A percentile compares a stretch with the other conserved stretches of the same genome.
Evolutionary conservation across 2,797 vertebrate genomes (phyloP).

Genomic region (Chaetodon trifasciatus): DNA sequence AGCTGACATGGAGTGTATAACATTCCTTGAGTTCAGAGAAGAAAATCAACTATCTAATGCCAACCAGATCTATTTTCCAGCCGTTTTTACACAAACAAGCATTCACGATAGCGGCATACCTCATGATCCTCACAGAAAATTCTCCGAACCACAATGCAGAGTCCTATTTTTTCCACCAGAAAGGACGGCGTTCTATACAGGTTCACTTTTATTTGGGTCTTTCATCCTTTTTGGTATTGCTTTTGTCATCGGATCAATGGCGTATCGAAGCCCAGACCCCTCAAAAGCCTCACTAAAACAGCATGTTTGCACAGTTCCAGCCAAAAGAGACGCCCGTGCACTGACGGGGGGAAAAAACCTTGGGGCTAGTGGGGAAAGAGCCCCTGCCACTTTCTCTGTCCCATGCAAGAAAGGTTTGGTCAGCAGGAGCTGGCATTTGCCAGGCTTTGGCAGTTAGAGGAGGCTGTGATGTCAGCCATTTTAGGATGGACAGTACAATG

Average conservation of each 20-base stretch:
- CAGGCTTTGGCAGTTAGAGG: constrained; percentile 77
- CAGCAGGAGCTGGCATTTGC: constrained; percentile 84
- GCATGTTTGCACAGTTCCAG: constrained; percentile 82
- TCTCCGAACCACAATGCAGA: constrained; percentile 43
- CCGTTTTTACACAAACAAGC: constrained; percentile 73
- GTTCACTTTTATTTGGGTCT: constrained; percentile 73
- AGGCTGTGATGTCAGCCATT: constrained; percentile 86
- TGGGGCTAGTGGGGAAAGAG: constrained; percentile 66
- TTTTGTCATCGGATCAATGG: constrained; percentile 75
- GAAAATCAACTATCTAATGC: constrained; percentile 77
- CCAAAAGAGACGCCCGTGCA: constrained; percentile 75
- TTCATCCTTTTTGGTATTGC: constrained; percentile 73
- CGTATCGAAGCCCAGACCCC: constrained; percentile 66
- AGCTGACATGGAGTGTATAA: constrained; percentile 79
- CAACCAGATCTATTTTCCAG: constrained; percentile 78
- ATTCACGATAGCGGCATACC: constrained; percentile 58
- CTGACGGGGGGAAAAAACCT: constrained; percentile 54
- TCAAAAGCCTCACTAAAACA: constrained; percentile 78
- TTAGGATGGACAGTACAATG: constrained; percentile 85
- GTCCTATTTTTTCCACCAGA: constrained; percentile 50
- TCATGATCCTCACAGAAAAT: constrained; percentile 61
- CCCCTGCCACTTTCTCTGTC: constrained; percentile 81
- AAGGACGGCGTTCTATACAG: constrained; percentile 52
- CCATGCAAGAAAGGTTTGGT: constrained; percentile 80
- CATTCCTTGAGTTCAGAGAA: constrained; percentile 82